Evolutionary conservation across 2,888 invertebrate genomes (phyloP).

Genomic region (Papilio demoleus): DNA sequence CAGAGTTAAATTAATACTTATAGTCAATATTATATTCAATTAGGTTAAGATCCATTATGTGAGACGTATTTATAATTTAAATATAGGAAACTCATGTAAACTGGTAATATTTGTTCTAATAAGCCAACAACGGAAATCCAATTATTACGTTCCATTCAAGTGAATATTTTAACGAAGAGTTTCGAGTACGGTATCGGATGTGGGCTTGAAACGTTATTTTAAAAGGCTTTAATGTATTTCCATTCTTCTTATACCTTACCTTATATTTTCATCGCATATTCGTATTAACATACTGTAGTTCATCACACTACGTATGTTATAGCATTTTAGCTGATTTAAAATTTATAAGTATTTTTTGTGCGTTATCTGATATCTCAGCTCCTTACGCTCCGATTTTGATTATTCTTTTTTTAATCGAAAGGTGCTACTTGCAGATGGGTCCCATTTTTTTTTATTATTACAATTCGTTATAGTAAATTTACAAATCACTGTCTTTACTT

Average conservation of each 20-base stretch:
- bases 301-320: too few species aligned
- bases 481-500: too few species aligned
- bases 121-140: slow-evolving; percentile 6
- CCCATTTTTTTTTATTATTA: too few species aligned
- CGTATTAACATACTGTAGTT: background rate
- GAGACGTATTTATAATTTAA: slow-evolving; percentile 16
- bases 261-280: background rate
- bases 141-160: slow-evolving; percentile 12
- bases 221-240: background rate
- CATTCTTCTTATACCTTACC: background rate
- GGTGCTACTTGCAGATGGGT: too few species aligned
- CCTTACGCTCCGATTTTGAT: too few species aligned
- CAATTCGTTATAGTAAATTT: too few species aligned
- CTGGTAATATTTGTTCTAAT: slow-evolving; percentile 9
- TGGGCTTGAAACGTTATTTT: background rate
- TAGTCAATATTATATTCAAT: too few species aligned
- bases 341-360: too few species aligned
- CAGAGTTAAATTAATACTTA: too few species aligned
- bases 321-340: too few species aligned
- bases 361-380: too few species aligned
- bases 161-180: slow-evolving; percentile 20
- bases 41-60: background rate
- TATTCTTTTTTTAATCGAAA: too few species aligned
- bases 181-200: slow-evolving; percentile 10
- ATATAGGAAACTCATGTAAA: slow-evolving; percentile 63